phyloP scores from a whole-genome alignment of 1,140 invertebrate species.

The Melanaphis sacchari region DNA sequence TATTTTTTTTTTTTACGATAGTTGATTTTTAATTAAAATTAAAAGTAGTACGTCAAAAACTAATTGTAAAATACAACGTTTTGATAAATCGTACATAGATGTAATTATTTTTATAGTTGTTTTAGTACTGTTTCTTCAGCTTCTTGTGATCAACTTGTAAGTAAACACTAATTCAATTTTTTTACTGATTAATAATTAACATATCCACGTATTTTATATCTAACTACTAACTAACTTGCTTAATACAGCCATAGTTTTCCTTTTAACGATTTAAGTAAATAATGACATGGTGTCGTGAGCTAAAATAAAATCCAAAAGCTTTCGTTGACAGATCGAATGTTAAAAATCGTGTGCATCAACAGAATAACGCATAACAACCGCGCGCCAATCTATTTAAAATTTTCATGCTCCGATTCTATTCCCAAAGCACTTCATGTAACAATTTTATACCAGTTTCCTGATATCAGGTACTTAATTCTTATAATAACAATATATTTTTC shows the following conservation, averaged over 20 bases:
- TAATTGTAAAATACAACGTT: neutral
- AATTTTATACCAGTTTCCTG: neutral
- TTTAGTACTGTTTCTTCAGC: neutral
- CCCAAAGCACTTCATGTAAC: neutral
- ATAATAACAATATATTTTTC: conserved; percentile 8
- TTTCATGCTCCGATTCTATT: neutral
- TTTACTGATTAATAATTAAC: neutral
- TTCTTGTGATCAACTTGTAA: too few species aligned
- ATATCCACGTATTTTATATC: neutral
- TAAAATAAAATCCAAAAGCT: neutral
- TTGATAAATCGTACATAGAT: neutral
- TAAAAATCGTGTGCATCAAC: neutral
- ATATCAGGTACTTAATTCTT: neutral
- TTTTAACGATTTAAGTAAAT: neutral
- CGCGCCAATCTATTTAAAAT: neutral
- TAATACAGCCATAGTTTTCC: neutral
- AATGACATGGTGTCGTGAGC: too few species aligned
- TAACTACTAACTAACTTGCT: too few species aligned
- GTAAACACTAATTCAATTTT: neutral
- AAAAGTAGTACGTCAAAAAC: neutral
- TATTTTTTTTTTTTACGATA: too few species aligned
- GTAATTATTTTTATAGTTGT: neutral
- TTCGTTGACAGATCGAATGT: neutral
- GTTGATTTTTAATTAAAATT: neutral
- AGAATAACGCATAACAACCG: neutral